Base-by-base conservation (phyloP, 2,888 invertebrate species). In the Itoplectis maculator region DNA sequence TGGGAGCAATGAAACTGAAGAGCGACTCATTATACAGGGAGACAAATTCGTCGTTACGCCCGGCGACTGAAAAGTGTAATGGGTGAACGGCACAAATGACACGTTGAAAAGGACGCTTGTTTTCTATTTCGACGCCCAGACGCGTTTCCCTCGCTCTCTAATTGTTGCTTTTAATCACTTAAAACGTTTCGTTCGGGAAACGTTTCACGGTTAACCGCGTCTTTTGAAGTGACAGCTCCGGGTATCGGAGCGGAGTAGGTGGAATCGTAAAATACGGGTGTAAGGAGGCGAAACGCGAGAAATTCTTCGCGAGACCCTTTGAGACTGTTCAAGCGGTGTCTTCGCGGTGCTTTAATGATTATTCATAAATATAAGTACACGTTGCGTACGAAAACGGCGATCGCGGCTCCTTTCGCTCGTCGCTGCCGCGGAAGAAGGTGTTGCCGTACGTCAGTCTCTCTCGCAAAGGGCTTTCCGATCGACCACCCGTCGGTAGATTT, bases 401-500 rank as follows among this genome's bases (percentile, higher is more conserved):
- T 18, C 18, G 51, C 76, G 83, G 81, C 75, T 74, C 68, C 83
- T 81, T 83, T 83, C 65, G 68, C 13, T 69, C 56, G 20, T 65
- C 72, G 79, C 77, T 79, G 63, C 75, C 79, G 56, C 83, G 83
- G 81, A 82, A 85, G 81, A 85, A 86, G 85, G 85, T 86, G 85
- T 86, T 86, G 78, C 85, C 82, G 82, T 82, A 80, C 79, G 82
- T 82, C 82, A 82, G 76, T 79, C 76, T 79, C 76, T 79, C 42
- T 79, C 69, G 49, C 56, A 79, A 84, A 81, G 75, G 84, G 82
- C 79, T 84, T 82, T 84, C 82, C 84, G 79, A 84, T 84, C 82
- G 83, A 79, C 81, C 79, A 81, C 79, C 82, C 78, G 81, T 73
- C 65, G 82, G 81, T 81, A 84, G 85, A 86, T 86, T 86, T 86